Evolutionary conservation across 2,797 vertebrate genomes (phyloP), one percentile per base, ranked within the genome.

Genomic region (Enteromius paludinosus): DNA sequence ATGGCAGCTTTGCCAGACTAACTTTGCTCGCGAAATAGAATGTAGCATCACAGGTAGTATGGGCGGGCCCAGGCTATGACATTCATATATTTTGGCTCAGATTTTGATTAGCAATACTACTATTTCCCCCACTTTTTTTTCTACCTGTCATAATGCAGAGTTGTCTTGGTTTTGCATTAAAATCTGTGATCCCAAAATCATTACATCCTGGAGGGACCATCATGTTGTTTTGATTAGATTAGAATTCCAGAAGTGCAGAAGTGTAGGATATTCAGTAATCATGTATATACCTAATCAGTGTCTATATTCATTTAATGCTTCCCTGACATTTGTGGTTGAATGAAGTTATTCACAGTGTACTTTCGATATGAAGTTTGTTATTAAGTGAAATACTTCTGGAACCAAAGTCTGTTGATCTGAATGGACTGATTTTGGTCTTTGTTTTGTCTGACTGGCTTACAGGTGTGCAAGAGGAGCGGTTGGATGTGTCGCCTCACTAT

Each of bases 401-500:
- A 25, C 41, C 66, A 25, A 69, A 15, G 45, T 30, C 43, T 72
- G 18, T 72, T 33, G 20, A n/a, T 75, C 33, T 75, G 23, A 41
- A 61, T 47, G 5, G 11, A 64, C 0, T 64, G 4, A 30, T 45
- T 83, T 20, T 41, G n/a, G 25, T 69, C 38, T 69, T 8, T 69
- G 61, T 17, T 38, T 74, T 52, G 17, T 83, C 59, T 30, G 72
- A 86, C 83, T 87, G 62, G 30, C 79, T 75, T 70, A 4, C 82
- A 87, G 86, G 59, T 64, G 38, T 72, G 65, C 64, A 69, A 59
- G 76, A 89, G 5, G 83, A 95, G 18, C 65, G 87, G 30, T 87
- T 91, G 80, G 89, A 91, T 28, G 86, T 87, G n/a, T 91, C 94
- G 84, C 94, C 95, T n/a, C 95, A 94, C 0, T 83, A 93, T 76